These are phyloP conservation scores for Tonatia bakeri DNA, from an alignment of 2,113 vertebrate genomes.

Conservation along the genomic window DNA sequence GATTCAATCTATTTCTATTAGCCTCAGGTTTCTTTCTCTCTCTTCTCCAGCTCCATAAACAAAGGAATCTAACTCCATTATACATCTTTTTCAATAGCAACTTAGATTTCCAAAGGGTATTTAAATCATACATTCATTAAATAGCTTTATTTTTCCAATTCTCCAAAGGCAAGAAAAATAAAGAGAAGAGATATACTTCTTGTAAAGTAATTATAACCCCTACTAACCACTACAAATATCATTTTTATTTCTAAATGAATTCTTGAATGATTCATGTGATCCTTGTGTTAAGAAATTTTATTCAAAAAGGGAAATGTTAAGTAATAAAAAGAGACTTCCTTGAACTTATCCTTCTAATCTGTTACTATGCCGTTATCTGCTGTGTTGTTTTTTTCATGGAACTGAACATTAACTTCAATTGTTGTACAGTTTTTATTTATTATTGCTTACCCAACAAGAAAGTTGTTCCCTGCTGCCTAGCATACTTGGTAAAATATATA, in stretches of 20 bases:
- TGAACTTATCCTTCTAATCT: not conserved
- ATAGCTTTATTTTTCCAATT: slow-evolving; percentile 45
- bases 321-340: not conserved
- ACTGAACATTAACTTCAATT: not conserved
- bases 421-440: not conserved
- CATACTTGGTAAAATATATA: not conserved
- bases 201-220: not conserved
- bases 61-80: slow-evolving; percentile 52
- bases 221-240: not conserved
- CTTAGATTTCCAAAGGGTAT: slow-evolving; percentile 58
- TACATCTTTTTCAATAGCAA: slow-evolving; percentile 34
- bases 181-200: not conserved
- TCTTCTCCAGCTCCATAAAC: slow-evolving; percentile 43
- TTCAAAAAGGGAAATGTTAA: not conserved
- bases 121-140: slow-evolving; percentile 59
- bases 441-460: not conserved
- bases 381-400: not conserved
- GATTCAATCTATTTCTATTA: slow-evolving; percentile 59
- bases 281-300: not conserved
- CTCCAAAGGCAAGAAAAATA: not conserved
- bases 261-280: not conserved
- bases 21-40: slow-evolving; percentile 50
- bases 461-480: not conserved
- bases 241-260: slow-evolving; percentile 16
- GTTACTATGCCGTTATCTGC: not conserved